Evolutionary conservation across 35 echinoderm and acorn worm species (phyloP), one percentile per base, ranked within the genome.

Genomic region (Anneissia japonica): DNA sequence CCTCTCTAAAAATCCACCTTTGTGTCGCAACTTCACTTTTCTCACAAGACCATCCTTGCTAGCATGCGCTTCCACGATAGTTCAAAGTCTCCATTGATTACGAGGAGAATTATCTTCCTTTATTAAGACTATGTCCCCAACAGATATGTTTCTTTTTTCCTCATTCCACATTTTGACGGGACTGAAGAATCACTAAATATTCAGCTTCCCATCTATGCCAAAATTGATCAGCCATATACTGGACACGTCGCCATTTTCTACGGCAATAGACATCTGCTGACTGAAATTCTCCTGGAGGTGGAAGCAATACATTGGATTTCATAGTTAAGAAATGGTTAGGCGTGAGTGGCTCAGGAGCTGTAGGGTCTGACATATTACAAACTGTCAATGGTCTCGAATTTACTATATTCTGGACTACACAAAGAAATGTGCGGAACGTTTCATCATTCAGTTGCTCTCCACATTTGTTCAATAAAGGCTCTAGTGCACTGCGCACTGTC

Each of bases 381-480:
- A 45, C 3, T 75, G 84, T 45, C 32, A 75, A 38, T 85, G 84
- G 84, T 6, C 84, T 46, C 0, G 51, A 74, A 85, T 85, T 85
- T 7, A 85, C 38, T 35, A 85, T 46, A 28, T 0, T 13, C 28
- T 0, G 51, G 4, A 21, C 55, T 39, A 31, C 73, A 34, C 38
- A 84, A 56, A 95, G 91, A 26, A 95, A 79, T 31, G 93, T 95
- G 10, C 89, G 73, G 12, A 95, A 88, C 26, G 93, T 84, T 39
- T 95, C 93, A 36, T 95, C 89, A 43, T 88, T 89, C 10, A 95
- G 46, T 30, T 95, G 89, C 4, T 7, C 4, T 6, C 76, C 43
- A 26, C 13, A 19, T 30, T 83, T 13, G 31, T 76, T 19, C 19
- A 88, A 31, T 32, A 85, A 39, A 23, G 91, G 21, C n/a, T 37